A percentile compares a stretch with the other conserved stretches of the same genome.
These are phyloP conservation scores for Spisula subtruncata DNA, from an alignment of 2,888 invertebrate genomes.

Conservation along the genomic window DNA sequence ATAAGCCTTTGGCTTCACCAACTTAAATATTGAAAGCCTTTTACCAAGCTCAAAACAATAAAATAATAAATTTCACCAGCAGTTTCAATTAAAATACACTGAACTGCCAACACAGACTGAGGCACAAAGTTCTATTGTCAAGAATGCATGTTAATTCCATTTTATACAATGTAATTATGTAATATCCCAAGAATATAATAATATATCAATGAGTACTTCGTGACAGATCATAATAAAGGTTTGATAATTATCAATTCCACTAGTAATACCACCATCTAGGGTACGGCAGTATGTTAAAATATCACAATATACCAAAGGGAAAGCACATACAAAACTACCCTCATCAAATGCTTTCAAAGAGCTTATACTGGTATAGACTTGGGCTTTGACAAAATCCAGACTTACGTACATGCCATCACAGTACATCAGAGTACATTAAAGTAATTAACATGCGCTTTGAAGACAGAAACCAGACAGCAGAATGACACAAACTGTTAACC, in stretches of 20 bases:
- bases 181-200: background rate
- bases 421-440: conserved; percentile 10
- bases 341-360: background rate
- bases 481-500: background rate
- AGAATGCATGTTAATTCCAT: background rate
- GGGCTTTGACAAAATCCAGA: background rate
- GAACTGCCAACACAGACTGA: background rate
- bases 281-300: background rate
- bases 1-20: too few relatives aligned
- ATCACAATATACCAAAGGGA: background rate
- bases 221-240: background rate
- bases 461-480: background rate
- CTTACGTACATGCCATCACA: background rate
- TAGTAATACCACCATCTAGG: background rate
- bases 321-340: background rate
- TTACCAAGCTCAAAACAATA: background rate
- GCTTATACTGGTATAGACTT: background rate
- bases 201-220: background rate
- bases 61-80: background rate
- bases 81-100: conserved; percentile 2
- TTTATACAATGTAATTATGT: background rate
- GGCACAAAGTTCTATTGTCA: background rate
- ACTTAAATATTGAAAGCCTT: too few relatives aligned
- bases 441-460: background rate
- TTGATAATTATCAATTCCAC: background rate